Evolutionary conservation across 2,113 vertebrate species (phyloP), one percentile per base, ranked within the genome.

Genomic region (Mesoclemmys tuberculata): DNA sequence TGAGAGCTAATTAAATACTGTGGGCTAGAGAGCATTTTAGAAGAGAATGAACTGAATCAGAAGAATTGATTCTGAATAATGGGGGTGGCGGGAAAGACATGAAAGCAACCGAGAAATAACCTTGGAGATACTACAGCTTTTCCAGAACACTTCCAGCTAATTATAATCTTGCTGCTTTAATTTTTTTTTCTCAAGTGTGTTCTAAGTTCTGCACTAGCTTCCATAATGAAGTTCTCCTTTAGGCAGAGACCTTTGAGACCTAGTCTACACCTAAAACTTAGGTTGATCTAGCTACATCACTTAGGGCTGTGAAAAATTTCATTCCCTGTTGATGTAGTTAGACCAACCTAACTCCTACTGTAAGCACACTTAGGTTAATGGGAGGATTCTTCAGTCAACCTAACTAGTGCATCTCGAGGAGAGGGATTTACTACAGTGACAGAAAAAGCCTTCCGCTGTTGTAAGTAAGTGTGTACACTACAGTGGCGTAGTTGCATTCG

Each of bases 111-210:
- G 44, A n/a, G 11, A 22, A 26, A 71, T 38, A 9, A 38, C 21
- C 64, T 71, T 3, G 24, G 35, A 38, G 35, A 8, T 49, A 52
- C 48, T 0, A 13, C 8, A 2, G 1, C 9, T 48, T 22, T 52
- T 16, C 56, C 11, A 29, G 16, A 38, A 71, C n/a, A 5, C 5
- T 35, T 74, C 81, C 54, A 68, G 58, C 35, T 38, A 38, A 29
- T 41, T 5, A 14, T 26, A 61, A 61, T 48, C 46, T 89, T 71
- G 24, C 44, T 58, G 54, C 84, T 80, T 35, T 52, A 58, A 12
- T 38, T 44, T 0, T 0, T 48, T 80, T 51, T 27, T 46, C 41
- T 29, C 90, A 82, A 81, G 48, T 29, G 52, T 19, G n/a, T 78
- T 90, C 77, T 24, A 84, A 90, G 82, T 46, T 21, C 68, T 38